Percentiles rank a stretch among this genome's conserved stretches.
phyloP scores from a whole-genome alignment of 2,888 invertebrate species.

The Drosophila anceps region DNA sequence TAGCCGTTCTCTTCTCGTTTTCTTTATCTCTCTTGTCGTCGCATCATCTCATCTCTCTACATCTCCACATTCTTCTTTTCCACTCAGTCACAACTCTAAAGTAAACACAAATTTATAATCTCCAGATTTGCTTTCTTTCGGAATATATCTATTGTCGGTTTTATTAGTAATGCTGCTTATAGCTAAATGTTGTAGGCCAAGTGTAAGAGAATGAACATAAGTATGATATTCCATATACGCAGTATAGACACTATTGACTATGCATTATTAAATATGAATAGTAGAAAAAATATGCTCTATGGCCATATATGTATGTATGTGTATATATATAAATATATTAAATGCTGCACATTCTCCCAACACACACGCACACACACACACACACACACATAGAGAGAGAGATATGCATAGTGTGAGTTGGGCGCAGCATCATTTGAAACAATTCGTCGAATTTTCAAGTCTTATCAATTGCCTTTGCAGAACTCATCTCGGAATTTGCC shows the following conservation, averaged over 20 bases:
- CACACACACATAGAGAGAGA: background rate
- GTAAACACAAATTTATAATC: background rate
- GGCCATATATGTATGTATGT: constrained; percentile 58
- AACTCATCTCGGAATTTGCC: constrained; percentile 12
- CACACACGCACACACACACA: background rate
- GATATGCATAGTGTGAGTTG: background rate
- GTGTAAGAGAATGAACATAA: constrained; percentile 66
- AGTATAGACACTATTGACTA: constrained; percentile 64
- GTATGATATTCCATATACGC: constrained; percentile 67
- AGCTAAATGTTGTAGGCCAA: constrained; percentile 55
- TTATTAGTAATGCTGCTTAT: constrained; percentile 62
- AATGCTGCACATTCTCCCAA: constrained; percentile 10
- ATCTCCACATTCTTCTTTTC: background rate
- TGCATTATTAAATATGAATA: constrained; percentile 71
- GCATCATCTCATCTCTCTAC: too few relatives aligned
- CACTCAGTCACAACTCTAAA: too few relatives aligned
- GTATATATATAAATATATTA: constrained; percentile 40
- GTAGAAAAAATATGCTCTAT: constrained; percentile 76
- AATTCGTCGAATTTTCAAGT: constrained; percentile 76
- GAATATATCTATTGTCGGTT: constrained; percentile 55
- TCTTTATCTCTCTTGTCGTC: too few relatives aligned
- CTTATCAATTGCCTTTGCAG: constrained; percentile 74
- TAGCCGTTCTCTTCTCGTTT: too few relatives aligned
- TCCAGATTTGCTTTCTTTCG: background rate
- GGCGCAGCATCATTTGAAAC: constrained; percentile 43